Percentiles rank a stretch among this genome's conserved stretches.
Evolutionary conservation across 2,797 vertebrate species (phyloP).

Genomic region (Coendou prehensilis): DNA sequence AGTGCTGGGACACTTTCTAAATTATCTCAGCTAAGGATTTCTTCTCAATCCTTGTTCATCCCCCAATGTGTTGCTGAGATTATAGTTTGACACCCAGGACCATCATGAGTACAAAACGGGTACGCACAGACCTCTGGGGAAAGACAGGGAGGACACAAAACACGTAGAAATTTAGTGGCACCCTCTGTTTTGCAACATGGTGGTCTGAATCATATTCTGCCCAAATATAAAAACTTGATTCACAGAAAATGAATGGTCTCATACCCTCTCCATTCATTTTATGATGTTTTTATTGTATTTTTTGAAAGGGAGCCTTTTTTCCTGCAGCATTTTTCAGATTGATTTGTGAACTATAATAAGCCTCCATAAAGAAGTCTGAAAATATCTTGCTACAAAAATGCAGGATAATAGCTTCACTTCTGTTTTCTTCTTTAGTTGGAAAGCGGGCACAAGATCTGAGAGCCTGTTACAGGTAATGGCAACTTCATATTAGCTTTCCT

Average conservation of each 20-base stretch:
- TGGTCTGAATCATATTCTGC: background rate
- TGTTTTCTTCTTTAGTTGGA: constrained; percentile 75
- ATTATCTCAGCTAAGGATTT: background rate
- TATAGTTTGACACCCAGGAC: background rate
- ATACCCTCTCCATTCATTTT: constrained; percentile 50
- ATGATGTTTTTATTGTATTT: constrained; percentile 36
- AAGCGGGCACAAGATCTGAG: constrained; percentile 70
- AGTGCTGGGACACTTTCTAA: background rate
- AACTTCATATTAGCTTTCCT: constrained; percentile 82
- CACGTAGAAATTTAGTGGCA: background rate
- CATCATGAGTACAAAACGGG: background rate
- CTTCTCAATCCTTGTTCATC: background rate
- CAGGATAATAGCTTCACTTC: constrained; percentile 67
- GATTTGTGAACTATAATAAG: constrained; percentile 80
- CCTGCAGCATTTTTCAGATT: constrained; percentile 77
- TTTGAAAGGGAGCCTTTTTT: background rate
- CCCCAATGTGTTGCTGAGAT: background rate
- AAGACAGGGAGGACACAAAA: background rate
- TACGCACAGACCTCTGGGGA: background rate
- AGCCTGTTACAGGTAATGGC: constrained; percentile 79
- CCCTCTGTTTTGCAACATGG: background rate
- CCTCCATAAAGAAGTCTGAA: constrained; percentile 71
- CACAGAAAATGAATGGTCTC: background rate
- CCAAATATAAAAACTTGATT: constrained; percentile 26
- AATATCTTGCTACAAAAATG: constrained; percentile 72